phyloP scores from a whole-genome alignment of 2,888 invertebrate genomes.

The Amphipyra tragopoginis region DNA sequence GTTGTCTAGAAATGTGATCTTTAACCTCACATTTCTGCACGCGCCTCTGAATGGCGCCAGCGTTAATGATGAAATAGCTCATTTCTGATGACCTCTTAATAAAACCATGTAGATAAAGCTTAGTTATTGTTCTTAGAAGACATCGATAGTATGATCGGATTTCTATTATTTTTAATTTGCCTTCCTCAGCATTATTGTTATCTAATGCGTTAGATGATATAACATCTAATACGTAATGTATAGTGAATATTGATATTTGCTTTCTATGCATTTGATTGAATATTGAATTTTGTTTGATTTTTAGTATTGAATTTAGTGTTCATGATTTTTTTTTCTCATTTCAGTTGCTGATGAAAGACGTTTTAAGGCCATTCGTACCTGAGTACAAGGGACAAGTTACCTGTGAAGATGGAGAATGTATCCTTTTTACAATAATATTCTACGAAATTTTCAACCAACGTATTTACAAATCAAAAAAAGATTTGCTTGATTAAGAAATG shows the following conservation, averaged over 20 bases:
- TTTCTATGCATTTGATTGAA: neutral
- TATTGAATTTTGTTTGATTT: neutral
- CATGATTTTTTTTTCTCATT: constrained; percentile 56
- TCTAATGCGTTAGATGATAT: neutral
- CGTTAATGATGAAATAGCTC: constrained; percentile 10
- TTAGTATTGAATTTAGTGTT: constrained; percentile 7
- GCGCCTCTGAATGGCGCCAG: constrained; percentile 10
- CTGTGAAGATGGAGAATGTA: constrained; percentile 94
- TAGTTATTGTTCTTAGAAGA: constrained; percentile 29
- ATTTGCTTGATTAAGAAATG: no score
- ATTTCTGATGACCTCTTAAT: constrained; percentile 34
- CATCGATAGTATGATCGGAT: constrained; percentile 15
- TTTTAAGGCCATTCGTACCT: constrained; percentile 96
- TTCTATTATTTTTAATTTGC: constrained; percentile 1
- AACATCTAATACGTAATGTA: neutral
- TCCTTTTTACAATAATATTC: constrained; percentile 79
- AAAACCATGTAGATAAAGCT: constrained; percentile 26
- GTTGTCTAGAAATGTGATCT: neutral
- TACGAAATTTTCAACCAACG: constrained; percentile 7
- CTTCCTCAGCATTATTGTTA: constrained; percentile 3
- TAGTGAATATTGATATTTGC: neutral
- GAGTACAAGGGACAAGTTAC: constrained; percentile 97
- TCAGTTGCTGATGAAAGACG: constrained; percentile 95
- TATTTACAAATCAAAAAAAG: neutral
- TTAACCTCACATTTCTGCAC: constrained; percentile 14